These are phyloP conservation scores for Thamnophis sirtalis DNA, from an alignment of 2,113 vertebrate species.

Conservation along the genomic window DNA sequence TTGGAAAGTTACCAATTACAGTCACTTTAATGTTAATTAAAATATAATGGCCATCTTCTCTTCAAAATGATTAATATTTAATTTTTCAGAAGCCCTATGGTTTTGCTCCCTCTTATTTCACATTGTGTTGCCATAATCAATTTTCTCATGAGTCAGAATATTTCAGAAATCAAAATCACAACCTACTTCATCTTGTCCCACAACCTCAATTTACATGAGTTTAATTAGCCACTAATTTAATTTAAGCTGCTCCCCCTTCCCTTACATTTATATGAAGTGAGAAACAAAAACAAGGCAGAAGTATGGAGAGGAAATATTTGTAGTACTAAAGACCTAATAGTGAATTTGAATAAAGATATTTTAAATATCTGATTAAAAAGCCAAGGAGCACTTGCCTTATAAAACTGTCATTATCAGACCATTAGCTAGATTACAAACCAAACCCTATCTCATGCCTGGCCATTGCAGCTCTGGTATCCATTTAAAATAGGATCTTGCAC, in stretches of 20 bases:
- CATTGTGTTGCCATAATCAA: background rate
- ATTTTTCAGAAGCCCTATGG: background rate
- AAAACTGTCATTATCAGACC: background rate
- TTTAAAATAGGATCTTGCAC: background rate
- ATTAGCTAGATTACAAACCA: accelerated
- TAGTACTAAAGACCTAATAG: background rate
- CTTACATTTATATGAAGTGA: background rate
- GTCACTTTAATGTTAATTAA: background rate
- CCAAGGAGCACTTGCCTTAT: background rate
- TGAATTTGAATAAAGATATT: background rate
- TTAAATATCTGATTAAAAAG: background rate
- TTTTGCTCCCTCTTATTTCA: background rate
- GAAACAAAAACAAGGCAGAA: background rate
- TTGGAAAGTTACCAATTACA: background rate
- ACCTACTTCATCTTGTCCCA: background rate
- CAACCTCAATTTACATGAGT: accelerated
- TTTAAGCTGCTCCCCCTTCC: background rate
- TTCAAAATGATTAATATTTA: background rate
- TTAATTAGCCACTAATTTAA: background rate
- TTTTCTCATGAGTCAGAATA: background rate
- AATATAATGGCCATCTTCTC: background rate
- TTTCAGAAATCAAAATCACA: background rate
- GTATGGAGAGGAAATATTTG: background rate
- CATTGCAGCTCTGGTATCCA: accelerated
- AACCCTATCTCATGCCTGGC: background rate